Base-by-base conservation (phyloP, 2,888 invertebrate genomes). In the Agonopterix heracliana region DNA sequence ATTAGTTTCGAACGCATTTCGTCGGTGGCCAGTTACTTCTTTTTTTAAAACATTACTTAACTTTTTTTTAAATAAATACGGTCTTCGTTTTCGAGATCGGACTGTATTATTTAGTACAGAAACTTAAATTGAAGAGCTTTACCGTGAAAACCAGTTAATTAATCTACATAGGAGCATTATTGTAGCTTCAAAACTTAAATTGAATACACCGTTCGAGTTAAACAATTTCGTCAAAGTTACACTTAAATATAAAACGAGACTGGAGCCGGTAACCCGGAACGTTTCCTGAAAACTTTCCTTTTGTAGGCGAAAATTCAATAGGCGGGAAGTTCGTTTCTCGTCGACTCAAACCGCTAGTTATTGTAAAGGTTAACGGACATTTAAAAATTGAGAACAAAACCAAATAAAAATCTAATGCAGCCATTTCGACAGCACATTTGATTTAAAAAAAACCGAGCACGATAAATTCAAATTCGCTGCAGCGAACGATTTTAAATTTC, bases 1-100 rank as follows among this genome's bases (percentile, higher is more conserved):
- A 87, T 87, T 87, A 87, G 87, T 86, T 84, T 78, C 74, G 78
- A 82, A 81, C 78, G 82, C 74, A 83, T 85, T 86, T 84, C 79
- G 82, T 78, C 26, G 68, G 75, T 78, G 78, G 76, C 72, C 75
- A 73, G 78, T 71, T 73, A 70, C 67, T 51, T 64, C 26, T 26
- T 26, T 26, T 26, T 71, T 78, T 78, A 77, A 75, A 64, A 64
- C 71, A 75, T 74, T 74, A 71, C 73, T 71, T 71, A 69, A 41
- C 9, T 52, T 50, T 48, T 48, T 51, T 49, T 48, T 48, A 50
- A 41, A 26, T 26, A 26, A 26, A 26, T 26, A 26, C 26, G 26
- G 5, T 26, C 26, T 26, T 26, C 26, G 26, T 26, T 26, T 26
- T 26, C 26, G 26, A 26, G 26, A 26, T 26, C 7, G 26, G 26